These are phyloP conservation scores for Pterois miles DNA, from an alignment of 2,797 vertebrate species.

Conservation along the genomic window DNA sequence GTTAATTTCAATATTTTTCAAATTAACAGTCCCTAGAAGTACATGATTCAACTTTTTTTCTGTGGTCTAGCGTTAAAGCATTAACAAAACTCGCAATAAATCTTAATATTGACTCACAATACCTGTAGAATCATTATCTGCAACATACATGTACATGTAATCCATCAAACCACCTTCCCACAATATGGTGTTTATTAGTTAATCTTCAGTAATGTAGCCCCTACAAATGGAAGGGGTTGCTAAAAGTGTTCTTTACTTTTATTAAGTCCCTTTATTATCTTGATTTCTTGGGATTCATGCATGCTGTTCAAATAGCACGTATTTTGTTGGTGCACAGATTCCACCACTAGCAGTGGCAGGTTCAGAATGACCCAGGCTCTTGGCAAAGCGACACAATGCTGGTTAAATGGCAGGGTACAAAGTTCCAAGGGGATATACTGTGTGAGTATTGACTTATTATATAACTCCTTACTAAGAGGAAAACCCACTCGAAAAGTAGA, in stretches of 20 bases:
- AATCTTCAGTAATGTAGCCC: not conserved
- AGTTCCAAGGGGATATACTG: slow-evolving; percentile 33
- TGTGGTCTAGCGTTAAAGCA: too few relatives aligned
- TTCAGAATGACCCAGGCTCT: not conserved
- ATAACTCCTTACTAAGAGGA: not conserved
- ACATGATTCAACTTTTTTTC: too few relatives aligned
- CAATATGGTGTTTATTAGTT: too few relatives aligned
- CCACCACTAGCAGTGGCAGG: not conserved
- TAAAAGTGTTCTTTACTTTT: not conserved
- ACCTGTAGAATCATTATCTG: too few relatives aligned
- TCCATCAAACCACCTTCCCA: not conserved
- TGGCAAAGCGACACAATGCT: not conserved
- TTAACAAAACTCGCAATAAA: too few relatives aligned
- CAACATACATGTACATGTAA: not conserved
- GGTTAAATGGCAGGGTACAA: slow-evolving; percentile 39
- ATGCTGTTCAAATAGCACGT: not conserved
- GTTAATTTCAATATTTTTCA: too few relatives aligned
- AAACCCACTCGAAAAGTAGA: not conserved
- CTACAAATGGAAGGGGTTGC: not conserved
- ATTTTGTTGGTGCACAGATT: not conserved
- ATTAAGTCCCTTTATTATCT: not conserved
- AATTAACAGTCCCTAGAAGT: too few relatives aligned
- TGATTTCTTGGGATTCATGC: not conserved
- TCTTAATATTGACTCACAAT: too few relatives aligned
- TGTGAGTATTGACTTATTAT: slow-evolving; percentile 22